A percentile compares a stretch with the other conserved stretches of the same genome.
These are phyloP conservation scores for Torymus texanus DNA, from an alignment of 2,888 invertebrate genomes.

Conservation along the genomic window DNA sequence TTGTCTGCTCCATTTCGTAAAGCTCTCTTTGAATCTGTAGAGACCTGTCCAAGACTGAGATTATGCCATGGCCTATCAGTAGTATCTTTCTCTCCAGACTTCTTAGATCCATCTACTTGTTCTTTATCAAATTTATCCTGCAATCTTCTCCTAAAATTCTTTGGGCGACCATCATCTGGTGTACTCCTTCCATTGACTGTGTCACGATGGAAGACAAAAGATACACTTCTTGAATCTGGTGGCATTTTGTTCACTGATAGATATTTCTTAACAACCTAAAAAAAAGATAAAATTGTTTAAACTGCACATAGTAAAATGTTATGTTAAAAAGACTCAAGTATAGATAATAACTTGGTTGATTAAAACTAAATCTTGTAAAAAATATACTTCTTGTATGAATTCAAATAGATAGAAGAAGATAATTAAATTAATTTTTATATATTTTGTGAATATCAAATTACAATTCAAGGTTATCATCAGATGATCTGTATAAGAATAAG, in stretches of 20 bases:
- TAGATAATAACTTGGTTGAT: no score
- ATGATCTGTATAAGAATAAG: no score
- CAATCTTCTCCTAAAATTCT: constrained; percentile 68
- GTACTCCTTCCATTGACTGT: constrained; percentile 63
- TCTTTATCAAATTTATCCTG: constrained; percentile 73
- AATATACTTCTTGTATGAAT: no score
- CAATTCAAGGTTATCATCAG: no score
- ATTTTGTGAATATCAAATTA: no score
- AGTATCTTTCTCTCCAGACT: constrained; percentile 60
- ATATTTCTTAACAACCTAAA: background rate
- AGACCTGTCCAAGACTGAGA: constrained; percentile 69
- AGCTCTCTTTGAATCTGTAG: constrained; percentile 81
- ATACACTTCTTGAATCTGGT: constrained; percentile 73
- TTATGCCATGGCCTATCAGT: constrained; percentile 70
- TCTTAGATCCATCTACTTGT: constrained; percentile 57
- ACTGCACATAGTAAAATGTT: background rate
- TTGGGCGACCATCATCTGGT: constrained; percentile 62
- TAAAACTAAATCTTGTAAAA: no score
- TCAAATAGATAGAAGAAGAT: no score
- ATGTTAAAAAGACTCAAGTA: no score
- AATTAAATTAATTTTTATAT: no score
- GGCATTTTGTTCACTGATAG: constrained; percentile 63
- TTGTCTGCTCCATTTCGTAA: constrained; percentile 82
- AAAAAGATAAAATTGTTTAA: background rate
- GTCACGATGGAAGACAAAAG: constrained; percentile 73